Conservation (phyloP, 2,113 vertebrate species). For the Cromileptes altivelis region DNA sequence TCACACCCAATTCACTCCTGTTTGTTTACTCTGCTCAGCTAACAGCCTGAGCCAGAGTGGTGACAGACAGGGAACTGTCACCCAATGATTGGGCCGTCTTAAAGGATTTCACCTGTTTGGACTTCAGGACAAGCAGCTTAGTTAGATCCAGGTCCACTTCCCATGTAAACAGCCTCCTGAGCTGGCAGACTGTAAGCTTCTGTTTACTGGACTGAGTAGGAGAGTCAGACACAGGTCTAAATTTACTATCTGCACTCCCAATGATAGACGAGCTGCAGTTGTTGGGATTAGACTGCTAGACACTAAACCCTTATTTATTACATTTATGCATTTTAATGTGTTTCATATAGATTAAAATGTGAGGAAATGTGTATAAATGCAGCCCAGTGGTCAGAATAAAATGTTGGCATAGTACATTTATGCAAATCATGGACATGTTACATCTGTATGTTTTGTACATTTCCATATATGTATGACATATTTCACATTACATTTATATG, state of each 20-base stretch:
- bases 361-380: background rate
- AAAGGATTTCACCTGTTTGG: constrained; percentile 77
- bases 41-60: constrained; percentile 33
- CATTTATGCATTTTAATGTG: background rate
- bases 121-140: constrained; percentile 72
- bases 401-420: too few species aligned
- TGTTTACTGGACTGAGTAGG: constrained; percentile 46
- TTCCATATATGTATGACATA: too few species aligned
- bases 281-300: background rate
- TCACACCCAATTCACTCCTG: constrained; percentile 66
- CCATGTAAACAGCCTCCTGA: constrained; percentile 66
- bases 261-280: background rate
- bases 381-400: too few species aligned
- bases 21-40: constrained; percentile 69
- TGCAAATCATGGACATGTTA: too few species aligned
- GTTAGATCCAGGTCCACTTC: constrained; percentile 52
- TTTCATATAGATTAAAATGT: too few species aligned
- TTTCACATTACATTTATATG: too few species aligned
- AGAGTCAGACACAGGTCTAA: constrained; percentile 34
- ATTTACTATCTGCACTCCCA: constrained; percentile 6
- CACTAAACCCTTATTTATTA: background rate
- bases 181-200: constrained; percentile 44
- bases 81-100: constrained; percentile 55
- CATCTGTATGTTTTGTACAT: too few species aligned
- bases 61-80: constrained; percentile 63